These are phyloP conservation scores for Xanthorhoe spadicearia DNA, from an alignment of 2,888 invertebrate species.

Conservation along the genomic window DNA sequence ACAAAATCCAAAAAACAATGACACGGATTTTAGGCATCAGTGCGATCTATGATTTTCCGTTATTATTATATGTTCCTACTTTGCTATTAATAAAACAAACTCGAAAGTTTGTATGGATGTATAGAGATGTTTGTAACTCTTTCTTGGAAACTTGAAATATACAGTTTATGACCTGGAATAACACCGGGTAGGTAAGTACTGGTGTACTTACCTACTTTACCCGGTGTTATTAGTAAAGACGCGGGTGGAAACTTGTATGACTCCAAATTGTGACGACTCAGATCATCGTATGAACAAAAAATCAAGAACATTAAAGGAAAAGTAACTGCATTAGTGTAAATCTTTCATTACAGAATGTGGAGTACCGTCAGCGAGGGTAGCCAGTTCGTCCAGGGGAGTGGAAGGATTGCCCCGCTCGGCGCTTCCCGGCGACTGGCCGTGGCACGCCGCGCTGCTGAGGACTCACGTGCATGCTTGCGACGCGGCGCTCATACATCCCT, in stretches of 20 bases:
- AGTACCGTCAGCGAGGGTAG: constrained; percentile 85
- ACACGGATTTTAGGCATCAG: too few relatives aligned
- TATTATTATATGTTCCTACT: background rate
- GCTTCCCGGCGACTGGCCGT: constrained; percentile 95
- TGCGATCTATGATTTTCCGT: too few relatives aligned
- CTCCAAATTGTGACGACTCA: too few relatives aligned
- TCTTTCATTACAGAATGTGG: constrained; percentile 86
- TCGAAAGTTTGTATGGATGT: too few relatives aligned
- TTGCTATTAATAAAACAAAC: too few relatives aligned
- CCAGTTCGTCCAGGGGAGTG: constrained; percentile 73
- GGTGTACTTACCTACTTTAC: too few relatives aligned
- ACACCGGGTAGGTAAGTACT: too few relatives aligned
- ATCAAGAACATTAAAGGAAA: background rate
- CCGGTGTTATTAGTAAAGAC: too few relatives aligned
- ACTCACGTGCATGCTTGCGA: constrained; percentile 95
- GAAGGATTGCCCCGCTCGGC: constrained; percentile 89
- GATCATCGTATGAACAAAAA: background rate
- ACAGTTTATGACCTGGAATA: too few relatives aligned
- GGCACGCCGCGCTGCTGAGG: constrained; percentile 93
- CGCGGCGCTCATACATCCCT: constrained; percentile 91
- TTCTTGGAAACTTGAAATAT: too few relatives aligned
- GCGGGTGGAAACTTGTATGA: background rate
- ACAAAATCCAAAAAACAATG: too few relatives aligned
- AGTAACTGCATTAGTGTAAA: background rate
- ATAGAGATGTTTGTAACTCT: too few relatives aligned